Conservation (phyloP, 2,113 vertebrate species). For the Solea senegalensis region DNA sequence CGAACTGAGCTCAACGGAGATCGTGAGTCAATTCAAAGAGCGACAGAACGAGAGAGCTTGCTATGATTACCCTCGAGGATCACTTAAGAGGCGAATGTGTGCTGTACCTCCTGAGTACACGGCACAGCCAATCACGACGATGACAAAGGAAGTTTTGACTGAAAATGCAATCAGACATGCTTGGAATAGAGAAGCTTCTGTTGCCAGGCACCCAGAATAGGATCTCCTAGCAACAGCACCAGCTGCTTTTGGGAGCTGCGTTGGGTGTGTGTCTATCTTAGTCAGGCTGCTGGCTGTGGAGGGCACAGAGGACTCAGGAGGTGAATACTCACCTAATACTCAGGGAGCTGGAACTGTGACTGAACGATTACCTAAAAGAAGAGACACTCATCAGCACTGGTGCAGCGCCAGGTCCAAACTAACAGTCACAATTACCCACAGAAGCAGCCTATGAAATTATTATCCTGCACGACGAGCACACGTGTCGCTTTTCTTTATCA, state of each 20-base stretch:
- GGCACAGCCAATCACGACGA: constrained; percentile 44
- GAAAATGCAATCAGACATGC: constrained; percentile 74
- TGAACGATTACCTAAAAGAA: not conserved
- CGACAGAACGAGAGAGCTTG: constrained; percentile 2
- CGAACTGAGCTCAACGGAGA: constrained; percentile 4
- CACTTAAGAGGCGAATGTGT: constrained; percentile 25
- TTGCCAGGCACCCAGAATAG: constrained; percentile 83
- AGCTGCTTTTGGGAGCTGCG: constrained; percentile 70
- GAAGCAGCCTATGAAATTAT: constrained; percentile 4
- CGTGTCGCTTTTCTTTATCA: constrained; percentile 47
- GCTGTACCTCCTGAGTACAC: constrained; percentile 14
- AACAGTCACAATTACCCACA: constrained; percentile 11
- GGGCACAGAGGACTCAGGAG: constrained; percentile 53
- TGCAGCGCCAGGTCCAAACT: not conserved
- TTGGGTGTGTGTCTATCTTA: constrained; percentile 26
- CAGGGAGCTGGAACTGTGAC: constrained; percentile 22
- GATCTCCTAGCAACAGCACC: constrained; percentile 77
- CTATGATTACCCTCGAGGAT: constrained; percentile 40
- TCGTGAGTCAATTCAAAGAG: constrained; percentile 9
- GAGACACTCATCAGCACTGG: not conserved
- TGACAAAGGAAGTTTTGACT: constrained; percentile 61
- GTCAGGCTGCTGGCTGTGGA: constrained; percentile 38
- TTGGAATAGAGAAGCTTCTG: constrained; percentile 75
- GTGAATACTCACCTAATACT: constrained; percentile 22
- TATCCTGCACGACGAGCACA: constrained; percentile 14